Evolutionary conservation across 2,797 vertebrate genomes (phyloP), one percentile per base, ranked within the genome.

Genomic region (Centropyge bicolor): DNA sequence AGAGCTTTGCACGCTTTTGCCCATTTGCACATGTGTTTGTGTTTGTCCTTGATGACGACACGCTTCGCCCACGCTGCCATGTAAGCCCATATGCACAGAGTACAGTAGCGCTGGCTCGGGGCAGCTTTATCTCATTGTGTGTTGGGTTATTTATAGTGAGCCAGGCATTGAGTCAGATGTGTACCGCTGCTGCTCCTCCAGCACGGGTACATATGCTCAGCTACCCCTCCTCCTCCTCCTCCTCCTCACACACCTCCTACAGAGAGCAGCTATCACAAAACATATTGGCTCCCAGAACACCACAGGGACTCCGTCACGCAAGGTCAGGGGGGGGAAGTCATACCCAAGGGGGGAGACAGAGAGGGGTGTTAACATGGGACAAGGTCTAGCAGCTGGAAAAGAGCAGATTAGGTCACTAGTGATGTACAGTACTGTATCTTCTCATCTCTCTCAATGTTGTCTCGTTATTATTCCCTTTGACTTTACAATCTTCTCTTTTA

Each of bases 121-220:
- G 86, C 87, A 24, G 85, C 81, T 86, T 83, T 48, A 66, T 86
- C 84, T 86, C 74, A 86, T 92, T 91, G 90, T 94, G 82, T 70
- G 86, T 80, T 35, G 75, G 74, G 82, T 87, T 95, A 95, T 95
- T 95, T 94, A 92, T 93, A 93, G 91, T 77, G 84, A 81, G 68
- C 43, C 46, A 76, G 87, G 86, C 86, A 81, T 51, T 65, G 82
- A 88, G 88, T 91, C 92, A 94, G 85, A 92, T 90, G 85, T 92
- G 91, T 71, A 86, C 87, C 81, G 62, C 59, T 79, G 81, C 81
- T 73, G 74, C 72, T 87, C 84, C 84, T 87, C 74, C 73, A 80
- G 87, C 70, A 69, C 62, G 65, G 78, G 66, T n/a, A 76, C 87
- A 86, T 82, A 90, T 70, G 75, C 59, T 70, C 40, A 13, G 1